Conservation (phyloP, 2,888 invertebrate species). For the Amphipyra tragopoginis region DNA sequence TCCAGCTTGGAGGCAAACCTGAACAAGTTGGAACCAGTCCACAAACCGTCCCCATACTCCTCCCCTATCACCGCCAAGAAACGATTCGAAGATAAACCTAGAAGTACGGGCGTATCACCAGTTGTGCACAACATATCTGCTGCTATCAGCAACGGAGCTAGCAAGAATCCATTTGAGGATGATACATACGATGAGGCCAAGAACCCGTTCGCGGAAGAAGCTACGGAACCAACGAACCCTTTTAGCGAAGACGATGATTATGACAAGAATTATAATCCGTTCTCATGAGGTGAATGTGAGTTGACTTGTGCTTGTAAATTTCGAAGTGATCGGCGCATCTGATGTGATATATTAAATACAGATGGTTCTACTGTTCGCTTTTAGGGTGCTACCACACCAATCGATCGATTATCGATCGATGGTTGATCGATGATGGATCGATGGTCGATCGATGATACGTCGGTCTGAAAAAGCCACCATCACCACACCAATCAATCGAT, state of each 20-base stretch:
- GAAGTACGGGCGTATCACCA: conserved; percentile 62
- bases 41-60: conserved; percentile 62
- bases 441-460: too few species aligned
- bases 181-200: conserved; percentile 90
- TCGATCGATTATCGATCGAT: too few species aligned
- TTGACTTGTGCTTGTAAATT: conserved; percentile 9
- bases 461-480: too few species aligned
- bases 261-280: conserved; percentile 94
- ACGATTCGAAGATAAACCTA: conserved; percentile 52
- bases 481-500: too few species aligned
- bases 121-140: conserved; percentile 68
- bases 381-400: too few species aligned
- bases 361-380: neutral
- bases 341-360: neutral
- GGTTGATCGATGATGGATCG: too few species aligned
- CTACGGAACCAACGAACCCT: conserved; percentile 87
- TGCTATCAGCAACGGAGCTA: conserved; percentile 43
- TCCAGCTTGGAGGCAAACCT: conserved; percentile 91
- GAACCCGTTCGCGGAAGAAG: conserved; percentile 92
- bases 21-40: conserved; percentile 74
- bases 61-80: conserved; percentile 64
- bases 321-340: neutral
- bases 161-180: conserved; percentile 83
- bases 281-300: conserved; percentile 78
- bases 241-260: conserved; percentile 91